These are phyloP conservation scores for Lynx canadensis DNA, from an alignment of 2,113 vertebrate species.

Conservation along the genomic window DNA sequence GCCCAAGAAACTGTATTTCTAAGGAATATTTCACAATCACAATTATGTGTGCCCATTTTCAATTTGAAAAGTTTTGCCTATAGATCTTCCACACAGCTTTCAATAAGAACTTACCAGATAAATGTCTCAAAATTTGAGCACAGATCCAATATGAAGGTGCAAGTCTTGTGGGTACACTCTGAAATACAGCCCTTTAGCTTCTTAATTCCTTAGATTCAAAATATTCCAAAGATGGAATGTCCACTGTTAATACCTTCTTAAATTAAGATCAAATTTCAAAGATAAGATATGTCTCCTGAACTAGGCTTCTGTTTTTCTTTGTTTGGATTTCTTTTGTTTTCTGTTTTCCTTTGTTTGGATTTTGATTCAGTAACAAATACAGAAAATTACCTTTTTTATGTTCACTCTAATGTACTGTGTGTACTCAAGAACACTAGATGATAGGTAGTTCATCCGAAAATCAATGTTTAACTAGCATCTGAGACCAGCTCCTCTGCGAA, in stretches of 20 bases:
- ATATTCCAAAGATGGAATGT: neutral
- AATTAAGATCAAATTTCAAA: neutral
- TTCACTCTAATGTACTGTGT: conserved; percentile 20
- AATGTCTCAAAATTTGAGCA: conserved; percentile 39
- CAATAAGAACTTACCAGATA: neutral
- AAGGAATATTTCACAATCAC: neutral
- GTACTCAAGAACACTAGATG: neutral
- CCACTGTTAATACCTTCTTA: neutral
- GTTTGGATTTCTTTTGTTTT: no score
- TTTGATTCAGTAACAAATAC: conserved; percentile 2
- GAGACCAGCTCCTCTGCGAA: neutral
- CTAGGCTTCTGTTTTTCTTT: neutral
- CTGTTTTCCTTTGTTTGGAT: neutral
- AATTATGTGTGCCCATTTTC: neutral
- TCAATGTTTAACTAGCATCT: neutral
- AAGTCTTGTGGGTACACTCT: neutral
- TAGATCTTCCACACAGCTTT: neutral
- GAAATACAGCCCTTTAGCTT: neutral
- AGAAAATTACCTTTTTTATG: neutral
- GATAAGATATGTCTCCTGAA: neutral
- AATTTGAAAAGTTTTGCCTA: neutral
- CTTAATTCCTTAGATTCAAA: conserved; percentile 3
- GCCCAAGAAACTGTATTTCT: neutral
- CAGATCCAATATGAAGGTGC: neutral
- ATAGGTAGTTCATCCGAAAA: neutral